Evolutionary conservation across 92 coral and sea anemone genomes (phyloP).

Genomic region (Phenganax subtilis): DNA sequence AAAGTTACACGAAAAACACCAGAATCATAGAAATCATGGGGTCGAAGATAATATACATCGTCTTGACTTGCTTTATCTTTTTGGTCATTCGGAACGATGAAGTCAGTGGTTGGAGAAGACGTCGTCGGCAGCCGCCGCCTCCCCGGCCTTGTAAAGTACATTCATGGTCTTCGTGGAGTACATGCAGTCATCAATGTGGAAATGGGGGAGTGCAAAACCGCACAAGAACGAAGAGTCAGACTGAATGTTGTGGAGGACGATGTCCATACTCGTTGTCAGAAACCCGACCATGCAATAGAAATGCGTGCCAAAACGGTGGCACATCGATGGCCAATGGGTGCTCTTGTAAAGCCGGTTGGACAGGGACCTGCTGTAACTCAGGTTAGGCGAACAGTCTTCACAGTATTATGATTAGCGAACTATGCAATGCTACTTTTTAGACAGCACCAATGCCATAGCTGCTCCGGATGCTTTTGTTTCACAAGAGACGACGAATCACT

Average conservation of each 20-base stretch:
- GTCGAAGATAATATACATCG: too few relatives aligned
- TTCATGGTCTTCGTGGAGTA: constrained; percentile 54
- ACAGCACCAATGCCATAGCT: too few relatives aligned
- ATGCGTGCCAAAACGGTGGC: constrained; percentile 64
- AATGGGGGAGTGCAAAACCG: constrained; percentile 57
- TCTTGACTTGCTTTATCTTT: too few relatives aligned
- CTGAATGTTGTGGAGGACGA: constrained; percentile 40
- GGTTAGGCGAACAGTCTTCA: constrained; percentile 40
- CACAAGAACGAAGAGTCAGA: constrained; percentile 45
- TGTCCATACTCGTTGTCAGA: constrained; percentile 29
- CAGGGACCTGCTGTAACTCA: constrained; percentile 71
- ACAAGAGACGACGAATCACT: too few relatives aligned
- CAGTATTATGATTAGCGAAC: too few relatives aligned
- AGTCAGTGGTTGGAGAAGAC: too few relatives aligned
- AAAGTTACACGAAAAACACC: too few relatives aligned
- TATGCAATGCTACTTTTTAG: too few relatives aligned
- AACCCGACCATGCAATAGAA: constrained; percentile 56
- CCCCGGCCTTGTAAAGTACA: constrained; percentile 43
- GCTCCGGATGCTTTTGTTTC: too few relatives aligned
- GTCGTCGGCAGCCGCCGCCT: too few relatives aligned
- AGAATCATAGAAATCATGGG: too few relatives aligned
- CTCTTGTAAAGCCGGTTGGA: constrained; percentile 54
- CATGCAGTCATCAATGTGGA: constrained; percentile 63
- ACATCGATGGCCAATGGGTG: constrained; percentile 60
- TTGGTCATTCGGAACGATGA: too few relatives aligned